phyloP scores from a whole-genome alignment of 92 coral and sea anemone genomes.

The Isaurus tuberculatus region DNA sequence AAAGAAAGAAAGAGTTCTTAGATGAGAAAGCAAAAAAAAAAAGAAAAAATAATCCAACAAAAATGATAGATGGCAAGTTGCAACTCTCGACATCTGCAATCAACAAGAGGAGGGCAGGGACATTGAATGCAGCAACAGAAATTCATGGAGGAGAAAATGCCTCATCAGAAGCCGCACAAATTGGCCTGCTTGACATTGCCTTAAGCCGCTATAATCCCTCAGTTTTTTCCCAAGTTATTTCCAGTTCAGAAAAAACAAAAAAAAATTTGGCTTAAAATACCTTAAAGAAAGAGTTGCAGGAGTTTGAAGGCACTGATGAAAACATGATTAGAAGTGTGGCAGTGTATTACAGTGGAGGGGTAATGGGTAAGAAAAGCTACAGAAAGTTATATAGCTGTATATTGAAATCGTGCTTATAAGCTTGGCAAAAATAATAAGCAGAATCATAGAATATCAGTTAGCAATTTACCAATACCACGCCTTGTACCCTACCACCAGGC shows the following conservation, averaged over 20 bases:
- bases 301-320: slow-evolving; percentile 43
- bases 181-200: slow-evolving; percentile 42
- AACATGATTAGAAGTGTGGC: slow-evolving; percentile 46
- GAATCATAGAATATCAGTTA: slow-evolving; percentile 28
- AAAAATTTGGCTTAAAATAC: slow-evolving; percentile 39
- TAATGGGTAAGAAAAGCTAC: not conserved
- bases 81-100: not conserved
- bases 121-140: slow-evolving; percentile 11
- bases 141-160: slow-evolving; percentile 36
- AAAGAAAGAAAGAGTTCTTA: not conserved
- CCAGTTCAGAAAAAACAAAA: slow-evolving; percentile 40
- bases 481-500: slow-evolving; percentile 38
- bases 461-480: slow-evolving; percentile 27
- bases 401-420: not conserved
- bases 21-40: not conserved
- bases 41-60: not conserved
- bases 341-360: slow-evolving; percentile 44
- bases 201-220: not conserved
- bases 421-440: not conserved
- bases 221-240: slow-evolving; percentile 22
- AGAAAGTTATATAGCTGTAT: not conserved
- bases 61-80: slow-evolving; percentile 13
- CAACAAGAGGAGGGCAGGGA: slow-evolving; percentile 25
- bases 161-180: slow-evolving; percentile 31
- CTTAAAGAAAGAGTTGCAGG: slow-evolving; percentile 31